phyloP scores from a whole-genome alignment of 2,888 invertebrate species.

The Spialia ferax region DNA sequence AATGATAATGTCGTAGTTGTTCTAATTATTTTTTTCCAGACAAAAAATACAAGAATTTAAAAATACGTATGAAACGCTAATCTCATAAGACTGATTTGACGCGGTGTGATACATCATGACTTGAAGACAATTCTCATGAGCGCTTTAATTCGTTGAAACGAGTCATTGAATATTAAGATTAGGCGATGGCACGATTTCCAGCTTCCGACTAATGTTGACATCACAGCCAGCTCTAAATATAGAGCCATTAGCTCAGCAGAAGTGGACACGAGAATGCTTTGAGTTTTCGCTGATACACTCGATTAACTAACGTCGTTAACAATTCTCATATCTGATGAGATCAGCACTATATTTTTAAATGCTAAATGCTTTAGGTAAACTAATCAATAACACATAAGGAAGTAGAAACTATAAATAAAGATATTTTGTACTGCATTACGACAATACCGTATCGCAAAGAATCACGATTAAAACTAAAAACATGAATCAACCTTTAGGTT shows the following conservation, averaged over 20 bases:
- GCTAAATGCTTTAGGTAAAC: neutral
- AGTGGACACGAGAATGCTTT: slow-evolving; percentile 52
- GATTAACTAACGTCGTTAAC: slow-evolving; percentile 24
- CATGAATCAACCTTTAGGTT: too few relatives aligned
- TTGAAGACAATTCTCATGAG: neutral
- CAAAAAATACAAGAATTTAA: neutral
- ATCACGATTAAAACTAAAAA: neutral
- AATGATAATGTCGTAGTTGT: too few relatives aligned
- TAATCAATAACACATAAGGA: neutral
- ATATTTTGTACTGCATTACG: too few relatives aligned
- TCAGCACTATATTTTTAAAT: slow-evolving; percentile 5
- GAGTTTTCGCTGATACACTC: slow-evolving; percentile 42
- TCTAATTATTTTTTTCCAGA: neutral
- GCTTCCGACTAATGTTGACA: slow-evolving; percentile 66
- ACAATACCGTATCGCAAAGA: neutral
- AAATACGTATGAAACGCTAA: neutral
- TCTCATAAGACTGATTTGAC: neutral
- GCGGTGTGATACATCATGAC: too few relatives aligned
- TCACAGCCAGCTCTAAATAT: slow-evolving; percentile 66
- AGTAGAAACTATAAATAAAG: neutral
- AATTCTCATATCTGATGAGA: slow-evolving; percentile 19
- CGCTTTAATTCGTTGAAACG: slow-evolving; percentile 32
- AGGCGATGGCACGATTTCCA: slow-evolving; percentile 62
- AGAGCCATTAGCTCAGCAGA: slow-evolving; percentile 66
- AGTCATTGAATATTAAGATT: slow-evolving; percentile 52